Conservation (phyloP, 1,140 invertebrate species). For the Drosophila grimshawi region DNA sequence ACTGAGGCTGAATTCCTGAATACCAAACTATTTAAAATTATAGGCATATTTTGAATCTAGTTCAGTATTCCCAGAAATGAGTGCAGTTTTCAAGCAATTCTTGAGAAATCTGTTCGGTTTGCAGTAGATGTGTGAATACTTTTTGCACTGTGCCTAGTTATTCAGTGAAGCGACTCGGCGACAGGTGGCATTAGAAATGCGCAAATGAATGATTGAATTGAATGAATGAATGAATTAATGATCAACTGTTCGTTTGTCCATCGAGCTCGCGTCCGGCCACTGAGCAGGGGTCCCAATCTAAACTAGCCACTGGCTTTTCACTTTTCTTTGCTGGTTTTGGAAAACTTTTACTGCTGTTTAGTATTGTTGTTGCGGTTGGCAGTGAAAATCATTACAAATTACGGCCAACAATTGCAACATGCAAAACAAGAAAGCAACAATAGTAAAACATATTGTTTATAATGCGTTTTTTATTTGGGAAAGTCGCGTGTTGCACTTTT, state of each 20-base stretch:
- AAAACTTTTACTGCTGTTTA: slow-evolving; percentile 70
- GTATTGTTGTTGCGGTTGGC: slow-evolving; percentile 48
- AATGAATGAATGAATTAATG: slow-evolving; percentile 52
- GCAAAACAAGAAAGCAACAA: slow-evolving; percentile 74
- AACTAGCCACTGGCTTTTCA: slow-evolving; percentile 62
- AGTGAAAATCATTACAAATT: slow-evolving; percentile 75
- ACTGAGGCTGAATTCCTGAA: too few relatives aligned
- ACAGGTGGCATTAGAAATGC: slow-evolving; percentile 44
- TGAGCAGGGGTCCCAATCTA: slow-evolving; percentile 49
- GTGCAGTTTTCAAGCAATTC: neutral
- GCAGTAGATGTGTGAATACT: too few relatives aligned
- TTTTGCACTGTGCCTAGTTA: slow-evolving; percentile 16
- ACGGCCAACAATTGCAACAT: slow-evolving; percentile 74
- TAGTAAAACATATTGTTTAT: slow-evolving; percentile 78
- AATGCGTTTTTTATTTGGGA: slow-evolving; percentile 81
- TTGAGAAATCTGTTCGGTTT: neutral
- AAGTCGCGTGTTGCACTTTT: slow-evolving; percentile 77
- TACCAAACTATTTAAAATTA: too few relatives aligned
- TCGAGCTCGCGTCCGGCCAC: slow-evolving; percentile 25
- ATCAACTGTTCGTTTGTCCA: slow-evolving; percentile 37
- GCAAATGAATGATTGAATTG: slow-evolving; percentile 58
- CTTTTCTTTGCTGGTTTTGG: slow-evolving; percentile 73
- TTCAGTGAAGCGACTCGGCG: slow-evolving; percentile 27
- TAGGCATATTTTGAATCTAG: too few relatives aligned
- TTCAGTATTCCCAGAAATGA: too few relatives aligned